Base-by-base conservation (phyloP, 2,113 vertebrate species). In the Ailuropoda melanoleuca region DNA sequence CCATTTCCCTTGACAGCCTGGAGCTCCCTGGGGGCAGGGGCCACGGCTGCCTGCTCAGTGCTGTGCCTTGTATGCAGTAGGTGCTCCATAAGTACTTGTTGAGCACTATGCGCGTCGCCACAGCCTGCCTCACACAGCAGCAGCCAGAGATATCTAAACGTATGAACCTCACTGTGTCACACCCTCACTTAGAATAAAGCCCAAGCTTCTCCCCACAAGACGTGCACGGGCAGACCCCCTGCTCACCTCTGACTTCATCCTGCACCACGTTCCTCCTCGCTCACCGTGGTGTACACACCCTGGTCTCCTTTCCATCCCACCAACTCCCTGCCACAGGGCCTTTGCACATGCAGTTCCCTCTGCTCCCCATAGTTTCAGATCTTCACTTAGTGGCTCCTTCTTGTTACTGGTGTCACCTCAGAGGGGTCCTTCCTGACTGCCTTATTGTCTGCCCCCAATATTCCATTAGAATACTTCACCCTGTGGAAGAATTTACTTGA, bases 101-200 rank as follows among this genome's bases (percentile, higher is more conserved):
- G 74, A 58, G n/a, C 68, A 74, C 81, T 60, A 3, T n/a, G 46
- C 46, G 4, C 9, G 0, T 43, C 75, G n/a, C 53, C 12, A 31
- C 10, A 50, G 74, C 53, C 66, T 74, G 46, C 31, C 7, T 58
- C 86, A 74, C 7, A 1, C 0, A 39, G 31, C 43, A 75, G 43
- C 39, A 85, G 70, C 39, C 68, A 95, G 88, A 92, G 55, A 46
- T 17, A 34, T 43, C 82, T 62, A 66, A 21, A 90, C 66, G 74
- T 4, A 53, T 1, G 23, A 24, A 21, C n/a, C 37, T 4, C 21
- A n/a, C 56, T 75, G 3, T 1, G 12, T 64, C 48, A 29, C 34
- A 43, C 7, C 43, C 24, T 18, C 11, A 10, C 46, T 64, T 75
- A 64, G 62, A 82, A 58, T 43, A 77, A 86, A 82, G 43, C n/a